phyloP scores from a whole-genome alignment of 1,140 invertebrate genomes.

The Phthorimaea operculella region DNA sequence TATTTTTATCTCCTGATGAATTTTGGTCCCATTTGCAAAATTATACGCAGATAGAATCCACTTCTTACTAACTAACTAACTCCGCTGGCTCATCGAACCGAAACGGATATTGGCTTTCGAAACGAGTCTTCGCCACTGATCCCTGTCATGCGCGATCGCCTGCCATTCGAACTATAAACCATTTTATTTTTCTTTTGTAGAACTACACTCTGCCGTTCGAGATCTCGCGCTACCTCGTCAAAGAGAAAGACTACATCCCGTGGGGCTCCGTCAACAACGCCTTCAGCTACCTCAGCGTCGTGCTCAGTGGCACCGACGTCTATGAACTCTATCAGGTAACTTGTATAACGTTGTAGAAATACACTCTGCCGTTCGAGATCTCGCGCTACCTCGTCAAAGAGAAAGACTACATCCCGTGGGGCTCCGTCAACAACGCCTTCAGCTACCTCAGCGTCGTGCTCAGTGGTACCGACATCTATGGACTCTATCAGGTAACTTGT shows the following conservation, averaged over 20 bases:
- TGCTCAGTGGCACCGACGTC: slow-evolving; percentile 32
- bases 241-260: slow-evolving; percentile 71
- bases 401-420: slow-evolving; percentile 72
- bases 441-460: slow-evolving; percentile 47
- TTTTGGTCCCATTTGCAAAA: too few relatives aligned
- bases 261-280: slow-evolving; percentile 68
- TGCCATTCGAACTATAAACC: too few relatives aligned
- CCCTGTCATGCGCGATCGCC: too few relatives aligned
- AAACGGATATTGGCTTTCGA: too few relatives aligned
- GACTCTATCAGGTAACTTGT: slow-evolving; percentile 33
- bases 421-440: slow-evolving; percentile 56
- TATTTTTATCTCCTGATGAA: too few relatives aligned
- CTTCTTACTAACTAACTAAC: too few relatives aligned
- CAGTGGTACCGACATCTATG: slow-evolving; percentile 28
- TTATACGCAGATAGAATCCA: too few relatives aligned
- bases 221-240: slow-evolving; percentile 67
- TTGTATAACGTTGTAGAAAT: slow-evolving; percentile 40
- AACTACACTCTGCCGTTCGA: slow-evolving; percentile 52
- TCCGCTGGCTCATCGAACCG: too few relatives aligned
- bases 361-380: slow-evolving; percentile 55
- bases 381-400: slow-evolving; percentile 70
- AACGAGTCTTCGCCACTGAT: too few relatives aligned
- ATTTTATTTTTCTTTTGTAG: too few relatives aligned
- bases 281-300: slow-evolving; percentile 42
- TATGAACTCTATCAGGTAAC: slow-evolving; percentile 40